These are phyloP conservation scores for Erpetoichthys calabaricus DNA, from an alignment of 2,797 vertebrate species.

Conservation along the genomic window DNA sequence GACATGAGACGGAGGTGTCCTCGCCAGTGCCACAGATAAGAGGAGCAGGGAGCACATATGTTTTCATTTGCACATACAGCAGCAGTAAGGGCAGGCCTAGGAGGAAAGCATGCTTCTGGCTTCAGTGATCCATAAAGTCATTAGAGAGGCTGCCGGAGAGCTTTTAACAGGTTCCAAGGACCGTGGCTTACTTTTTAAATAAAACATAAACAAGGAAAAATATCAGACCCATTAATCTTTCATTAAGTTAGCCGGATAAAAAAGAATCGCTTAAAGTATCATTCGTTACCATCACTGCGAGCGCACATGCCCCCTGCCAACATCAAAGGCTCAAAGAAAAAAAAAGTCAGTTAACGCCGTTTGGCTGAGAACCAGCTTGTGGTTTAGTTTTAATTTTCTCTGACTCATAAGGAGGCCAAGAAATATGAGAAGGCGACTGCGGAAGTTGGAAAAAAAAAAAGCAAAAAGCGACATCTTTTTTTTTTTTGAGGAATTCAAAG, in stretches of 20 bases:
- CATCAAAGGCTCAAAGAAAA: conserved; percentile 77
- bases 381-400: conserved; percentile 69
- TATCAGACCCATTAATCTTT: conserved; percentile 98
- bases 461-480: neutral
- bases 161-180: conserved; percentile 65
- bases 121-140: conserved; percentile 60
- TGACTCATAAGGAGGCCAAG: conserved; percentile 31
- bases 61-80: conserved; percentile 27
- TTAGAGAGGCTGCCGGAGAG: conserved; percentile 36
- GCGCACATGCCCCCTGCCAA: conserved; percentile 81
- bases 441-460: conserved; percentile 5
- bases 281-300: conserved; percentile 76
- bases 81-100: conserved; percentile 20
- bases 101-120: conserved; percentile 18
- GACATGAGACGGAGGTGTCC: no score
- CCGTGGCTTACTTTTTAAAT: conserved; percentile 55
- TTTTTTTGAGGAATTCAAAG: neutral
- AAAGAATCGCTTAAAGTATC: conserved; percentile 97
- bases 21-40: no score
- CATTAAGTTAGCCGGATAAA: conserved; percentile 97
- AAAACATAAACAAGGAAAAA: conserved; percentile 89
- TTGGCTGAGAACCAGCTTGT: conserved; percentile 80
- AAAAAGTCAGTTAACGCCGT: conserved; percentile 76
- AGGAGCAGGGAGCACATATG: conserved; percentile 25
- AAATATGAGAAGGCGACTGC: conserved; percentile 5